Conservation (phyloP, 2,113 vertebrate species). For the Equus quagga region DNA sequence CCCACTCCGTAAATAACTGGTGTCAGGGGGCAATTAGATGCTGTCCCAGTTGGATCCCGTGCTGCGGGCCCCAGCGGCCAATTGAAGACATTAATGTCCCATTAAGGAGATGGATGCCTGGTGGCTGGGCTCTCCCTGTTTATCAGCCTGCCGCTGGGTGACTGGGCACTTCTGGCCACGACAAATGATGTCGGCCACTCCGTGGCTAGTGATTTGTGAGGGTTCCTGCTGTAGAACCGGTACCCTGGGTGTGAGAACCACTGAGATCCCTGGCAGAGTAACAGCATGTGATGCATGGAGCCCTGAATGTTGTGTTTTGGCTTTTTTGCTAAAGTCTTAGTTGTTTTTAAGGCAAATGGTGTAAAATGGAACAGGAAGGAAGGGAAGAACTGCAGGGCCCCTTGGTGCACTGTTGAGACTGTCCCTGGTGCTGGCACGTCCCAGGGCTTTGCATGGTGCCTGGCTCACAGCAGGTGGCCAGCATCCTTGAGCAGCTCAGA, state of each 20-base stretch:
- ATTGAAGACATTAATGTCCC: constrained; percentile 85
- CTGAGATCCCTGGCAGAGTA: neutral
- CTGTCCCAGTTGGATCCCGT: constrained; percentile 83
- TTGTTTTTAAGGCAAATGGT: neutral
- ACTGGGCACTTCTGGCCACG: constrained; percentile 78
- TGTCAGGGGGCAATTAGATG: constrained; percentile 84
- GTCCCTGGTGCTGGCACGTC: rapidly evolving
- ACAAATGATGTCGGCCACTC: constrained; percentile 70
- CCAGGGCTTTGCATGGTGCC: neutral
- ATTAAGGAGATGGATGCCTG: constrained; percentile 87
- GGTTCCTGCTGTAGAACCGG: constrained; percentile 35
- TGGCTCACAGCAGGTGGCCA: rapidly evolving
- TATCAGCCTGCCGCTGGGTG: constrained; percentile 74
- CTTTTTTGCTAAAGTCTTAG: neutral
- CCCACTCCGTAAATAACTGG: constrained; percentile 83
- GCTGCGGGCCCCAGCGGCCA: constrained; percentile 83
- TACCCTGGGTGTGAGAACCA: neutral
- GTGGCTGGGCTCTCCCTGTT: constrained; percentile 77
- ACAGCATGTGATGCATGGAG: neutral
- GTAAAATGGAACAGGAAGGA: neutral
- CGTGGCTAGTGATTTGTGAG: constrained; percentile 74
- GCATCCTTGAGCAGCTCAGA: neutral
- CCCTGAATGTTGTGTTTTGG: neutral
- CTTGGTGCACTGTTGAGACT: neutral
- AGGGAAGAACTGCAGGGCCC: rapidly evolving